phyloP scores from a whole-genome alignment of 2,888 invertebrate species.

The Drosophila seclusa region DNA sequence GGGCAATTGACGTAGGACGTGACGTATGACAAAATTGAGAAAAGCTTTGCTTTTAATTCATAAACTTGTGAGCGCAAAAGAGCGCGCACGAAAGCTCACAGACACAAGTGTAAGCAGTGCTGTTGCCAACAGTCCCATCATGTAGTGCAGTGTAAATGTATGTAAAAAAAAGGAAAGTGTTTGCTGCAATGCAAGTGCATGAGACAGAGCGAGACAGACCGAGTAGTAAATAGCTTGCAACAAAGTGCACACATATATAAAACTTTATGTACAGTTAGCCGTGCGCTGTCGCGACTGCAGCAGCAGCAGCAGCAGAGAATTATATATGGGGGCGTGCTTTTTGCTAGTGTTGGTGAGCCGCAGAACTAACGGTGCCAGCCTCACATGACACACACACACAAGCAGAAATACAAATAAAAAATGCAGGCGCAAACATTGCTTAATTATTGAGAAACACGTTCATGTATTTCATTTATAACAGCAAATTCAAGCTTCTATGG shows the following conservation, averaged over 20 bases:
- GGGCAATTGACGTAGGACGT: slow-evolving; percentile 76
- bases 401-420: slow-evolving; percentile 8
- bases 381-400: slow-evolving; percentile 43
- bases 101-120: slow-evolving; percentile 38
- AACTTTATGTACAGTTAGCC: slow-evolving; percentile 49
- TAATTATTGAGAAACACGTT: slow-evolving; percentile 52
- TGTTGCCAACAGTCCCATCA: slow-evolving; percentile 23
- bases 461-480: slow-evolving; percentile 47
- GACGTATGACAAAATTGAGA: slow-evolving; percentile 56
- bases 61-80: slow-evolving; percentile 44
- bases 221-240: slow-evolving; percentile 37
- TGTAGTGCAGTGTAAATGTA: slow-evolving; percentile 45
- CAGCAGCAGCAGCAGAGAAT: slow-evolving; percentile 36
- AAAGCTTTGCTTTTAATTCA: slow-evolving; percentile 57
- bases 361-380: slow-evolving; percentile 38
- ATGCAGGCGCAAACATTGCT: slow-evolving; percentile 37
- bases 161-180: slow-evolving; percentile 72
- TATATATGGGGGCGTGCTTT: slow-evolving; percentile 47
- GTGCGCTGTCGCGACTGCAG: slow-evolving; percentile 30
- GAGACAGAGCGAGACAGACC: slow-evolving; percentile 9
- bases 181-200: slow-evolving; percentile 37
- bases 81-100: slow-evolving; percentile 39
- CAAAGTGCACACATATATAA: slow-evolving; percentile 40
- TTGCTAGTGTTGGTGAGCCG: slow-evolving; percentile 32
- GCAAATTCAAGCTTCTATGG: slow-evolving; percentile 17